Base-by-base conservation (phyloP, 2,797 vertebrate species). In the Betta splendens region DNA sequence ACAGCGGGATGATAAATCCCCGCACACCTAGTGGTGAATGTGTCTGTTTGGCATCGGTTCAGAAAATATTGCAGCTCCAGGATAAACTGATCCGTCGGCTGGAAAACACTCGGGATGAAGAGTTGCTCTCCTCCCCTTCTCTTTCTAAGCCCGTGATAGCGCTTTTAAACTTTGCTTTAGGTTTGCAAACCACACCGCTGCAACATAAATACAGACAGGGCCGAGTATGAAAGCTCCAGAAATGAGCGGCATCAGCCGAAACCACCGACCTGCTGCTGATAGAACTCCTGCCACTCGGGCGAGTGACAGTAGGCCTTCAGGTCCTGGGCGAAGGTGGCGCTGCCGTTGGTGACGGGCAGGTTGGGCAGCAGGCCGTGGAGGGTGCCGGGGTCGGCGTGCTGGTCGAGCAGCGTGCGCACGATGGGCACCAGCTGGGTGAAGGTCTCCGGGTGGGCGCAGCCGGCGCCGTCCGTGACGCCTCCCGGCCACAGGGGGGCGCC, bases 331-430 rank as follows among this genome's bases (percentile, higher is more conserved):
- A 97, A 97, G 15, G 95, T 98, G 75, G 94, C 89, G 82, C 95
- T 98, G 86, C 97, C 96, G 0, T 99, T 99, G 77, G 97, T 97
- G 64, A 94, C 85, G 0, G 96, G 97, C 73, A 98, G 86, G 3
- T 93, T 95, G 15, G 98, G 97, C 22, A 99, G 88, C 18, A 94
- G 91, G 18, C 69, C 82, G 69, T 95, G 95, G 28, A 98, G 91
- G 57, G 85, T 90, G 64, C 94, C 44, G 0, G 87, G 91, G 72
- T 93, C 91, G 0, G 96, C 95, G 29, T 97, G 95, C 62, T 93
- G 95, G 68, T 98, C 95, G 53, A 99, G 91, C 11, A 99, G 89
- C 0, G 95, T 95, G 1, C 96, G 93, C 16, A 98, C 73, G 0
- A 98, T 93, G 4, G 95, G 94, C 62, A 98, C 94, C 77, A 99